phyloP scores from a whole-genome alignment of 2,113 vertebrate species.

The Apteryx mantelli region DNA sequence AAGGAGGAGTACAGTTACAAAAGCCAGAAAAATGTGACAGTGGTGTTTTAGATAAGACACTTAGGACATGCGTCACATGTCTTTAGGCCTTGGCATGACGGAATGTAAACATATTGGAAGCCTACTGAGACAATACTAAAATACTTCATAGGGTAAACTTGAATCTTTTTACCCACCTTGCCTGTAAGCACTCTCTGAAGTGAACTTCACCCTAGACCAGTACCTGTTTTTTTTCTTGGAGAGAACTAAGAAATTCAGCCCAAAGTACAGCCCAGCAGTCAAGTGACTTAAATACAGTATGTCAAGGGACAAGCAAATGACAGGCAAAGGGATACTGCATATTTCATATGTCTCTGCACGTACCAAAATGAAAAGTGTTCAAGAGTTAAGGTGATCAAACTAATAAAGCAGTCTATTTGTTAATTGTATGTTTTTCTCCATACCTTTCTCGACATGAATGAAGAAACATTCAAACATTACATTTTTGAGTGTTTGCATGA shows the following conservation, averaged over 20 bases:
- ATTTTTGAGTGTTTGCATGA: background rate
- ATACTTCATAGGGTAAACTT: background rate
- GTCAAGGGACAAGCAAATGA: background rate
- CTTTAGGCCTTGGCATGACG: background rate
- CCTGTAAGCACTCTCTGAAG: background rate
- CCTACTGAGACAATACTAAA: background rate
- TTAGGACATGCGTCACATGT: background rate
- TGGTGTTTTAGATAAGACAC: background rate
- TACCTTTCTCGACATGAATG: background rate
- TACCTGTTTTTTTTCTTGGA: background rate
- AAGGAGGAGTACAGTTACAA: background rate
- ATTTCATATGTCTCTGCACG: background rate
- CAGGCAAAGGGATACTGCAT: background rate
- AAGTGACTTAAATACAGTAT: background rate
- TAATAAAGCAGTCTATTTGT: background rate
- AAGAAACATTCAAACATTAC: background rate
- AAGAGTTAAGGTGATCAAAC: background rate
- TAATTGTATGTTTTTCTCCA: background rate
- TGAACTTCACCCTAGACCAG: background rate
- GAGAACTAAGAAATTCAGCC: background rate
- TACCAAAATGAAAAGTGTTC: background rate
- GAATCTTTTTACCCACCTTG: background rate
- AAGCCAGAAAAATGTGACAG: background rate
- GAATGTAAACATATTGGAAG: background rate
- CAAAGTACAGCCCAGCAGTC: background rate